These are phyloP conservation scores for Nothoprocta pentlandii DNA, from an alignment of 2,113 vertebrate genomes.

Conservation along the genomic window DNA sequence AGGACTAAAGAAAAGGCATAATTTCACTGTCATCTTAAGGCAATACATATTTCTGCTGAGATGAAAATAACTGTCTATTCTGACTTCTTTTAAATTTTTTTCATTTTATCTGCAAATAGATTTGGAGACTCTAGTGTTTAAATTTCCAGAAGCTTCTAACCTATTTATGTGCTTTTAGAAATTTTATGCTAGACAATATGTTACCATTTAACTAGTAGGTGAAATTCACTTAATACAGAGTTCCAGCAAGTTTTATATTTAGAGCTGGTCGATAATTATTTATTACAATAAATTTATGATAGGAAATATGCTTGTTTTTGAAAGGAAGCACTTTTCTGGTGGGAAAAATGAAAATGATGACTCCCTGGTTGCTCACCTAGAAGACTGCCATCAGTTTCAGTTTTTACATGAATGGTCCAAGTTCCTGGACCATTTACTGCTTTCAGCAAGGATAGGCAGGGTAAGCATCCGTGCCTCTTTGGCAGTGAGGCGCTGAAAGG, in stretches of 20 bases:
- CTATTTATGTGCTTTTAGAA: not conserved
- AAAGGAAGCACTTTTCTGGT: not conserved
- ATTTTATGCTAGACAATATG: not conserved
- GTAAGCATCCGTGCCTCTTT: conserved; percentile 6
- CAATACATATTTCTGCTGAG: not conserved
- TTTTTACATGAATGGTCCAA: conserved; percentile 24
- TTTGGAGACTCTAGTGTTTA: not conserved
- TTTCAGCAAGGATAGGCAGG: conserved; percentile 39
- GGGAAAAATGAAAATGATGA: not conserved
- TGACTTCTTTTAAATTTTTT: not conserved
- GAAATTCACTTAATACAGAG: not conserved
- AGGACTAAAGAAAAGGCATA: not conserved
- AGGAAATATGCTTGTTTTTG: not conserved
- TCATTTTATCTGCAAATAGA: not conserved
- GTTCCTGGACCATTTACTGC: conserved; percentile 49
- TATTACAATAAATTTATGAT: not conserved
- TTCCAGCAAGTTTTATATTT: not conserved
- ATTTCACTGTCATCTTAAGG: not conserved
- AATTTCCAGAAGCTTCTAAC: not conserved
- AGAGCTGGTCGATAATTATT: not conserved
- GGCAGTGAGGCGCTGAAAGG: conserved; percentile 5
- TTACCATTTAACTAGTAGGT: not conserved
- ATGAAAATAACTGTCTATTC: not conserved
- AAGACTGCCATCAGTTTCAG: conserved; percentile 33
- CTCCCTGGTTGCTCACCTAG: not conserved